Evolutionary conservation across 2,113 vertebrate species (phyloP).

Genomic region (Brachyhypopomus occidentalis): DNA sequence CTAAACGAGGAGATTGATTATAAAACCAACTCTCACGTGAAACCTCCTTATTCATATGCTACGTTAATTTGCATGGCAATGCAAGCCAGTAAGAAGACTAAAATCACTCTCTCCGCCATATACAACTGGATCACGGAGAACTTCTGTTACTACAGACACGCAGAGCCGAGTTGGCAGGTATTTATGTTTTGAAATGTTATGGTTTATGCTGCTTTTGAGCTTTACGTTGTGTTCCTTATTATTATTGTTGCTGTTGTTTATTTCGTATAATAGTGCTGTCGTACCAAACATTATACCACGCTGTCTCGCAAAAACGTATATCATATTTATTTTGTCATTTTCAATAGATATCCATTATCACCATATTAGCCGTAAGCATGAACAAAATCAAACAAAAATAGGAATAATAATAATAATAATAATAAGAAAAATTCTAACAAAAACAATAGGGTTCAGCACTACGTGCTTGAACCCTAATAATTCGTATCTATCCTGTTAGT

Average conservation of each 20-base stretch:
- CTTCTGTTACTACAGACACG: conserved; percentile 85
- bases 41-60: conserved; percentile 84
- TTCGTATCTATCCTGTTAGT: background rate
- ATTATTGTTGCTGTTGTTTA: no score
- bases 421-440: no score
- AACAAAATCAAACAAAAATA: background rate
- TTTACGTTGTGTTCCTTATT: no score
- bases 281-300: no score
- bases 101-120: conserved; percentile 84
- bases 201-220: no score
- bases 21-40: conserved; percentile 78
- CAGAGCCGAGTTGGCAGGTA: conserved; percentile 87
- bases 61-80: conserved; percentile 88
- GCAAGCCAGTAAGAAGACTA: conserved; percentile 82
- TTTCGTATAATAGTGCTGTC: no score
- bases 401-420: no score
- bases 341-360: background rate
- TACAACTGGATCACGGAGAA: conserved; percentile 86
- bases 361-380: background rate
- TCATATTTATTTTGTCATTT: no score
- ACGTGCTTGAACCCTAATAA: no score
- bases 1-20: conserved; percentile 76
- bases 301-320: no score
- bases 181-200: conserved; percentile 50
- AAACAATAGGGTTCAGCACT: no score